Evolutionary conservation across 2,113 vertebrate species (phyloP).

Genomic region (Lycaon pictus): DNA sequence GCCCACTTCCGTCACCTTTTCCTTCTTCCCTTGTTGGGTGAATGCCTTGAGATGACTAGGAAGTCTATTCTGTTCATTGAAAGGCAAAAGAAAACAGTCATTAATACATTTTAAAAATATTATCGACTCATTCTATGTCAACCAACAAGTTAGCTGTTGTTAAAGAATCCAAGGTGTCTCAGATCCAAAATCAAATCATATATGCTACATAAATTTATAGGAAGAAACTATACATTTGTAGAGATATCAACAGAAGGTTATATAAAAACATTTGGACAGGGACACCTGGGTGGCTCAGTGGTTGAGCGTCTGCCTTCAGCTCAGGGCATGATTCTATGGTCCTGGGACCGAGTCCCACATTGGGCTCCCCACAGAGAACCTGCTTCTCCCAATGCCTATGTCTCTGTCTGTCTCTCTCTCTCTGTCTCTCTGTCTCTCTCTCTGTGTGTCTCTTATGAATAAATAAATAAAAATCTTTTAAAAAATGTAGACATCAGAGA

Average conservation of each 20-base stretch:
- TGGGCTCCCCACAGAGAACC: too few species aligned
- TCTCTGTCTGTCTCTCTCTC: too few species aligned
- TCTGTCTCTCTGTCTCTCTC: too few species aligned
- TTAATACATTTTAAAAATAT: not conserved
- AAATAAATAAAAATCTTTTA: too few species aligned
- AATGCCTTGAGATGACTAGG: not conserved
- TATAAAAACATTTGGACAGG: not conserved
- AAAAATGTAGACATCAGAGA: not conserved
- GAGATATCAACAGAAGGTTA: not conserved
- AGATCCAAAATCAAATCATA: not conserved
- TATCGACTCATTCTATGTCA: not conserved
- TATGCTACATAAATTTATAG: not conserved
- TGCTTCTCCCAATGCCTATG: too few species aligned
- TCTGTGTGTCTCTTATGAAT: too few species aligned
- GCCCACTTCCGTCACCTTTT: not conserved
- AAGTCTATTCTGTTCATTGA: not conserved
- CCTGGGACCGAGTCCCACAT: too few species aligned
- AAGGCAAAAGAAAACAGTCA: not conserved
- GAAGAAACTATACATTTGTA: not conserved
- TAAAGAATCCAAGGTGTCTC: not conserved
- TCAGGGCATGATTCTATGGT: too few species aligned
- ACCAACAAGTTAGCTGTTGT: not conserved
- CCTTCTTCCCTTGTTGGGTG: not conserved
- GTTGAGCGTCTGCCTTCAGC: too few species aligned
- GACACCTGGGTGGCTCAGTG: too few species aligned